Base-by-base conservation (phyloP, 2,888 invertebrate genomes). In the Merodon equestris region DNA sequence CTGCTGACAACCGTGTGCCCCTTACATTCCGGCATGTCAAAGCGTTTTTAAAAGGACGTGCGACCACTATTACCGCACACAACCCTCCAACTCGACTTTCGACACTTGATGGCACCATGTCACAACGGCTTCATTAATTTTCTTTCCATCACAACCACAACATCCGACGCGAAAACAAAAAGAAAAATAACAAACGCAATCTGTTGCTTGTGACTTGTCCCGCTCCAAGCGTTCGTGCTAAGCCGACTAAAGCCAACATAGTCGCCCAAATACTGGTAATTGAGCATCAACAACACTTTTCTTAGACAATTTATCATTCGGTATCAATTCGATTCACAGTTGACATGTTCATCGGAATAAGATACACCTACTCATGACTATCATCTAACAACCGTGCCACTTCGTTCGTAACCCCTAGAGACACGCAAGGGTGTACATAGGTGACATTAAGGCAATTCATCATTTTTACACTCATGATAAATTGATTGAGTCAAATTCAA, bases 401-500 rank as follows among this genome's bases (percentile, higher is more conserved):
- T 10, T 10, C 36, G 36, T 36, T 36, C 27, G 34, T n/a, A n/a
- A 15, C 1, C 53, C 18, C 13, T 15, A 1, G 13, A 36, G 5
- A 9, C 47, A 7, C 27, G 7, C 3, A 27, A 27, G 7, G 27
- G 27, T 4, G 40, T 27, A 27, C 38, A n/a, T 10, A 12, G 45
- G 48, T 58, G 42, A 18, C 64, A 45, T 15, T 61, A 15, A 48
- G 40, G 47, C 44, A 71, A 76, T 71, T 71, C 63, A 68, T 72
- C 72, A 72, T 68, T 72, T 72, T 58, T 63, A 56, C 54, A 40
- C 63, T 63, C 58, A 67, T 77, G 72, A 72, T 77, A 72, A 77
- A 77, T 77, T 72, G 77, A 72, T 72, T 67, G 67, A 67, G 57
- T 57, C 53, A 63, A 77, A 77, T 72, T 77, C 58, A 72, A 77